Evolutionary conservation across 2,888 invertebrate genomes (phyloP).

Genomic region (Eretmocerus hayati): DNA sequence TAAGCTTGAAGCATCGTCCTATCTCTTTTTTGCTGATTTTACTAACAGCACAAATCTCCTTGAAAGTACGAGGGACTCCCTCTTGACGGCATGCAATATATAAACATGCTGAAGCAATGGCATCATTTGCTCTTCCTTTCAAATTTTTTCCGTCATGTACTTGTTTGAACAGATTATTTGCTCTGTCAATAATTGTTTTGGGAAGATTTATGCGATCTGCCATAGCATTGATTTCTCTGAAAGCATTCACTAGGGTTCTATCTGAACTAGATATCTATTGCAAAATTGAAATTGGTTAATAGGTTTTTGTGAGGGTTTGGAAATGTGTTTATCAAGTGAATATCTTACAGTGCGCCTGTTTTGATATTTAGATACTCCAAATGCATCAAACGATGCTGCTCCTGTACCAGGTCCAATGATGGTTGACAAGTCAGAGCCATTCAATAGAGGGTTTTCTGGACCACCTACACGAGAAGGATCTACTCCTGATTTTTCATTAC

Average conservation of each 20-base stretch:
- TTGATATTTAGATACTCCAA: conserved; percentile 63
- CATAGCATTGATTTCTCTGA: conserved; percentile 96
- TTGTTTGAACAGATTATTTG: conserved; percentile 96
- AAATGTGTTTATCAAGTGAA: background rate
- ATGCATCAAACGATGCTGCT: conserved; percentile 83
- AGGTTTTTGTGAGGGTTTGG: background rate
- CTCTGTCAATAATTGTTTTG: conserved; percentile 92
- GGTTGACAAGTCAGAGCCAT: conserved; percentile 93
- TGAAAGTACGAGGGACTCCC: conserved; percentile 97
- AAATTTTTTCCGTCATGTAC: conserved; percentile 94
- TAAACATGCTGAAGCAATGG: conserved; percentile 96
- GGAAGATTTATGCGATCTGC: conserved; percentile 96
- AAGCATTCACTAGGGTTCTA: conserved; percentile 89
- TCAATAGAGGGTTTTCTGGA: conserved; percentile 93
- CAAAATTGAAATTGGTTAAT: background rate
- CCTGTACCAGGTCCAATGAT: conserved; percentile 71
- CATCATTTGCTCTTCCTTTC: conserved; percentile 94
- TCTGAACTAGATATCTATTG: conserved; percentile 91
- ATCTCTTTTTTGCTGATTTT: conserved; percentile 99
- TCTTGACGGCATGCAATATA: conserved; percentile 99
- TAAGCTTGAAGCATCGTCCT: conserved; percentile 94
- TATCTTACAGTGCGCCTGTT: conserved; percentile 55
- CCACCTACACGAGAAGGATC: conserved; percentile 99
- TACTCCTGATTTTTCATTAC: conserved; percentile 92
- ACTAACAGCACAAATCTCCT: conserved; percentile 98